A percentile compares a stretch with the other conserved stretches of the same genome.
Evolutionary conservation across 2,888 invertebrate genomes (phyloP).

Genomic region (Apoderus coryli): DNA sequence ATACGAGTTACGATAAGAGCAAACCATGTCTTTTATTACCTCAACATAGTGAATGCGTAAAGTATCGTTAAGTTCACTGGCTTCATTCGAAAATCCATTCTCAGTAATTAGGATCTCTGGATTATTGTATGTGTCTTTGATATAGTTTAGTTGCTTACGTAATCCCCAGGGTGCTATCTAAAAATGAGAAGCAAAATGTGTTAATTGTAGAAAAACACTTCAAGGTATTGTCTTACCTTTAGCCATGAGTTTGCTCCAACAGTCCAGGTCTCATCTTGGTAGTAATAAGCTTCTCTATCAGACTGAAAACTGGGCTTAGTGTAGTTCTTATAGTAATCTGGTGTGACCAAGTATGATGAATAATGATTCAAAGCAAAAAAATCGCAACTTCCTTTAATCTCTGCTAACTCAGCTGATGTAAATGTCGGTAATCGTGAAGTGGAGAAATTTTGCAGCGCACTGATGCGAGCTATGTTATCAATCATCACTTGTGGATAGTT

Average conservation of each 20-base stretch:
- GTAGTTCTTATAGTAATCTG: constrained; percentile 5
- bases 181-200: too few relatives aligned
- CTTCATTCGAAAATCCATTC: constrained; percentile 40
- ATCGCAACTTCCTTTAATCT: constrained; percentile 34
- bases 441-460: constrained; percentile 37
- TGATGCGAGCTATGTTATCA: constrained; percentile 38
- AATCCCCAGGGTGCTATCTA: constrained; percentile 45
- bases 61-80: too few relatives aligned
- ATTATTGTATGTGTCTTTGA: constrained; percentile 28
- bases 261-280: too few relatives aligned
- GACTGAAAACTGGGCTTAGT: too few relatives aligned
- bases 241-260: too few relatives aligned
- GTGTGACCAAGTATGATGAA: constrained; percentile 7
- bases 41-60: too few relatives aligned
- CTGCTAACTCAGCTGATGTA: constrained; percentile 34
- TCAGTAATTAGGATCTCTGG: constrained; percentile 39
- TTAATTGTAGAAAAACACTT: too few relatives aligned
- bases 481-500: constrained; percentile 43
- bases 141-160: constrained; percentile 35
- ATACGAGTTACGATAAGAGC: too few relatives aligned
- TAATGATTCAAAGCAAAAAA: constrained; percentile 22
- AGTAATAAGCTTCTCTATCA: too few relatives aligned
- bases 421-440: constrained; percentile 43
- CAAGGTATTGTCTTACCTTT: too few relatives aligned
- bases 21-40: too few relatives aligned